These are phyloP conservation scores for Cisticola juncidis DNA, from an alignment of 2,113 vertebrate genomes.

Conservation along the genomic window DNA sequence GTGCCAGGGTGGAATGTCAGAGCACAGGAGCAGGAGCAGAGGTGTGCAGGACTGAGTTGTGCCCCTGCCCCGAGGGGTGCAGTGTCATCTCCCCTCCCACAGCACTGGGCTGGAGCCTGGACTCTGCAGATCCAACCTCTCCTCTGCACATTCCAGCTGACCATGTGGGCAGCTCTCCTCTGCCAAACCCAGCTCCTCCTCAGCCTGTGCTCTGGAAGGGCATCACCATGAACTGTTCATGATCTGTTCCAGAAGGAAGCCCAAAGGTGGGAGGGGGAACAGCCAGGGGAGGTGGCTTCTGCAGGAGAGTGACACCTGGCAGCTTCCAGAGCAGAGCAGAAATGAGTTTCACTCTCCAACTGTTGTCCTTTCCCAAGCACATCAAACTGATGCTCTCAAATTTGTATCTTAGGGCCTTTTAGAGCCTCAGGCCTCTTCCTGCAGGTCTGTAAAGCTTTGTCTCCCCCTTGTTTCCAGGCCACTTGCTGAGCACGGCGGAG, in stretches of 20 bases:
- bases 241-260: background rate
- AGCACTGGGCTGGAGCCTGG: background rate
- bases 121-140: background rate
- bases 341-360: accelerated
- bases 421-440: background rate
- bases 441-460: background rate
- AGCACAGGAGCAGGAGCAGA: background rate
- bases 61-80: background rate
- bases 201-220: background rate
- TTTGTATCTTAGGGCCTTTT: background rate
- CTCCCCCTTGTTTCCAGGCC: slow-evolving; percentile 76
- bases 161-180: background rate
- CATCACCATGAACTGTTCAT: background rate
- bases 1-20: background rate
- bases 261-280: background rate
- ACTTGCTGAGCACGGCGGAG: slow-evolving; percentile 92
- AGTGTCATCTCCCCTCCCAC: accelerated
- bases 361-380: background rate
- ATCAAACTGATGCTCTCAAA: background rate
- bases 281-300: background rate
- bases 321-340: background rate
- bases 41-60: background rate
- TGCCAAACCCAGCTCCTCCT: background rate
- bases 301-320: background rate
- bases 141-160: background rate